Conservation (phyloP, 2,888 invertebrate genomes). For the Heteropelma amictum region DNA sequence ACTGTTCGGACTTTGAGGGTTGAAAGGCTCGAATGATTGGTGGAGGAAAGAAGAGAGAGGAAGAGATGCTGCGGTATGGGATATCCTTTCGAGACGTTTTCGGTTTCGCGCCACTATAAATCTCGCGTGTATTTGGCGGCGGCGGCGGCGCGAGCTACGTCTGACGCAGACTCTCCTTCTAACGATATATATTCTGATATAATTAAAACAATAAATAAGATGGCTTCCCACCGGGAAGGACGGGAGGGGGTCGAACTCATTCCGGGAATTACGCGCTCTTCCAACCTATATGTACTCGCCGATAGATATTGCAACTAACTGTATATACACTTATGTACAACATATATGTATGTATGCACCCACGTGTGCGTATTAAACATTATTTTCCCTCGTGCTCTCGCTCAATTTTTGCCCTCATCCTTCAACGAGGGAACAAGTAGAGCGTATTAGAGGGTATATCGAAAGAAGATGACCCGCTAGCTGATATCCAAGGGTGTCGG, state of each 20-base stretch:
- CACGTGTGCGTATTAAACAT: neutral
- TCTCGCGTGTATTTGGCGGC: slow-evolving; percentile 75
- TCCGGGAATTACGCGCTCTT: slow-evolving; percentile 62
- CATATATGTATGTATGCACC: neutral
- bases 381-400: slow-evolving; percentile 25
- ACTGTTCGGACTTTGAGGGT: neutral
- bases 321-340: neutral
- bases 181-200: slow-evolving; percentile 78
- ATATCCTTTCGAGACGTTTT: slow-evolving; percentile 55
- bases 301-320: slow-evolving; percentile 8
- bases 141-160: slow-evolving; percentile 64
- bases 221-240: slow-evolving; percentile 77
- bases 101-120: slow-evolving; percentile 70
- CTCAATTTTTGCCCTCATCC: slow-evolving; percentile 30
- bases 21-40: slow-evolving; percentile 24
- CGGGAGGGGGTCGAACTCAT: slow-evolving; percentile 75
- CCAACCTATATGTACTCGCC: slow-evolving; percentile 51
- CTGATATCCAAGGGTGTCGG: too few species aligned
- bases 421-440: slow-evolving; percentile 49
- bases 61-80: slow-evolving; percentile 31
- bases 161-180: slow-evolving; percentile 70
- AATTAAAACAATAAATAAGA: slow-evolving; percentile 79
- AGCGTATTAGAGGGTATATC: slow-evolving; percentile 49
- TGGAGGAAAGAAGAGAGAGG: slow-evolving; percentile 36
- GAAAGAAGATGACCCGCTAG: too few species aligned